Evolutionary conservation across 2,888 invertebrate species (phyloP), one percentile per base, ranked within the genome.

Genomic region (Dinocampus coccinellae): DNA sequence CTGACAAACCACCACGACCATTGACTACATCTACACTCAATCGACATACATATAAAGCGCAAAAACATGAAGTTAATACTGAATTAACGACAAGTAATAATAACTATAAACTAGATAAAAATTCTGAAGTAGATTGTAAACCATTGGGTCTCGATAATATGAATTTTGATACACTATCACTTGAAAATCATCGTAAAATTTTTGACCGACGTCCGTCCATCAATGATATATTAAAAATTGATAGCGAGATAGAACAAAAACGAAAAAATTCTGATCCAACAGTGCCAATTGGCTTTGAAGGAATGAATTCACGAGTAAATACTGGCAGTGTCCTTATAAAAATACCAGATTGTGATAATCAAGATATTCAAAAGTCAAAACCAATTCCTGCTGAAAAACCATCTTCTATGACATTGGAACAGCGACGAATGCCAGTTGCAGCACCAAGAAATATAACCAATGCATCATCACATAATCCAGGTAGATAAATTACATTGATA

Each of bases 1-100:
- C 92, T 1, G 91, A 92, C n/a, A 92, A 92, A 79, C 92, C 92
- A 1, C 92, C 92, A 6, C 87, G 92, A 64, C 92, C 91, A 6
- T 87, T 90, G 22, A 84, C 89, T 36, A 90, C 90, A 1, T 90
- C 91, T 64, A 92, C 92, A 0, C 89, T 92, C 47, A 92, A 91
- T 83, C 88, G 92, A 39, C 90, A 90, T 3, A 90, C 91, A 24
- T 91, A 91, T 83, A 88, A 89, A 74, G 88, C 79, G 78, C 89
- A 89, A 69, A 84, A 83, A 73, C 90, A 90, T 70, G 85, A 90
- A 74, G 89, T 88, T 52, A 87, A 77, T 77, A 83, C 77, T 53
- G 87, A 81, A 80, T 81, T 83, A 69, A 73, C 79, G 24, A 70
- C 76, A 13, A 74, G 76, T 16, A 76, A 80, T 39, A 24, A 55